Evolutionary conservation across 1,140 invertebrate genomes (phyloP), one percentile per base, ranked within the genome.

Genomic region (Oncopeltus fasciatus): DNA sequence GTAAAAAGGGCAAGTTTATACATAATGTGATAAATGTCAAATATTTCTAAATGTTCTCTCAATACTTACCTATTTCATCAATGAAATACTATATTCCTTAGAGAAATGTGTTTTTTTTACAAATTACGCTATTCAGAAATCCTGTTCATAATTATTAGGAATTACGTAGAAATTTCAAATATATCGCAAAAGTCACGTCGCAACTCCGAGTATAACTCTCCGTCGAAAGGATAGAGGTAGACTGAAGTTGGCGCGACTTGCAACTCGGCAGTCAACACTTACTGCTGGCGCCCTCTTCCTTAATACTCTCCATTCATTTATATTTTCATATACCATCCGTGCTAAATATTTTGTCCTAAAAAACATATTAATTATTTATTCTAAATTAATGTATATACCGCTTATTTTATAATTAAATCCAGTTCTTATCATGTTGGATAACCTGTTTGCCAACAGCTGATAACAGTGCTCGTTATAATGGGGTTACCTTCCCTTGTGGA

Each of bases 41-140:
- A n/a, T n/a, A n/a, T n/a, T n/a, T n/a, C n/a, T n/a, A n/a, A n/a
- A n/a, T n/a, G n/a, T n/a, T n/a, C n/a, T n/a, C n/a, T n/a, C n/a
- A n/a, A n/a, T n/a, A 24, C 49, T 53, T 53, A 53, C 49, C 49
- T 53, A 53, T 53, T 53, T 53, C 49, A 53, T 53, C 49, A 53
- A 53, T 53, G 49, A 21, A 53, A 53, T 53, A 53, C 24, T 24
- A 53, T 53, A 14, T 53, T 53, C 26, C 49, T 53, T 53, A 18
- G 21, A 46, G 18, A 46, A 20, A 2, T 20, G 21, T 46, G 18
- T 20, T 46, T 46, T 46, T 46, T 20, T n/a, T n/a, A n/a, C n/a
- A n/a, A n/a, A n/a, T n/a, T n/a, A n/a, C n/a, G n/a, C n/a, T n/a
- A n/a, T n/a, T n/a, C n/a, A n/a, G n/a, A n/a, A n/a, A n/a, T n/a